Evolutionary conservation across 1,140 invertebrate genomes (phyloP), one percentile per base, ranked within the genome.

Genomic region (Gryon sp.): DNA sequence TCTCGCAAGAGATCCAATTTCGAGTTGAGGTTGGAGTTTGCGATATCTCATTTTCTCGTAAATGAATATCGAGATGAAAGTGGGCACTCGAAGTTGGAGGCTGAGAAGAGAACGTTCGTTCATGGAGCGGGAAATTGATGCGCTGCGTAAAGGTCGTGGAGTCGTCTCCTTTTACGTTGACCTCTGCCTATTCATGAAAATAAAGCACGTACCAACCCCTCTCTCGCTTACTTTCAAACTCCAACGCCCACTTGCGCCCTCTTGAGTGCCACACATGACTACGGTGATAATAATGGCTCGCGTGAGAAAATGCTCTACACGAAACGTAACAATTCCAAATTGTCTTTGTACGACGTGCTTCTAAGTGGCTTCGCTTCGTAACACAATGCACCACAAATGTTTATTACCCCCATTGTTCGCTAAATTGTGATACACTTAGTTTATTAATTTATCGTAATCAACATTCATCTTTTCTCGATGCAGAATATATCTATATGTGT

Each of bases 181-280:
- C 45, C 53, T 52, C 45, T 24, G 46, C 43, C 62, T 62, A 68
- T 76, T 69, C 63, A 69, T 63, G 63, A 57, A 76, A 76, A 69
- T 76, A 69, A 76, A 69, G 63, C 57, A 87, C 81, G 70, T 66
- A 38, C 22, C 45, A 16, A 28, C n/a, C 11, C 20, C 38, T 60
- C 38, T 22, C 40, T 62, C 32, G 20, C 15, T 20, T n/a, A 15
- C 41, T 53, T 43, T 38, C 41, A 5, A 34, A 53, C 18, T 43
- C 22, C 20, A 7, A 45, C 59, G 9, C 32, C 50, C 28, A 41
- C 28, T 43, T 15, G 11, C 20, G 19, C 11, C 15, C 16, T 9
- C 14, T 38, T 8, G 45, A 16, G 9, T 8, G 11, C 45, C 28
- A 22, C 40, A 41, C 55, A 19, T 53, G 15, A 43, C 16, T 40